A percentile compares a stretch with the other conserved stretches of the same genome.
Evolutionary conservation across 2,113 vertebrate species (phyloP).

Genomic region (Menidia beryllina): DNA sequence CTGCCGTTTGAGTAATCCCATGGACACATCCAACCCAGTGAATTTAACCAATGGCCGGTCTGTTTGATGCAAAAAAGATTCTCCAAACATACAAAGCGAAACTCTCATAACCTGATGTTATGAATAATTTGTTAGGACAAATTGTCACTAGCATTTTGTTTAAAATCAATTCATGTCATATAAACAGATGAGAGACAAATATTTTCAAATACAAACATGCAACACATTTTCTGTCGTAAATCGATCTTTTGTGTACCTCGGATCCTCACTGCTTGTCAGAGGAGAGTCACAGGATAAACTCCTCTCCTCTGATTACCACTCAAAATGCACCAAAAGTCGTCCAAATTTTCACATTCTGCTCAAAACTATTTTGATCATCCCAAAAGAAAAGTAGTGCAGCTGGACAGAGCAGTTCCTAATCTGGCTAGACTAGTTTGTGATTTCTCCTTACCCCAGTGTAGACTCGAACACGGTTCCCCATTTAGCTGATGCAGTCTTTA

Average conservation of each 20-base stretch:
- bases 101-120: too few species aligned
- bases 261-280: not conserved
- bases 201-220: not conserved
- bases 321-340: not conserved
- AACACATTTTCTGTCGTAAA: too few species aligned
- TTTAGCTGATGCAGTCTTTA: not conserved
- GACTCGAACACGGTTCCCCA: not conserved
- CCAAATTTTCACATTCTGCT: too few species aligned
- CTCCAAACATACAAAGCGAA: too few species aligned
- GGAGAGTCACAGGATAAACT: not conserved
- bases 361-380: too few species aligned
- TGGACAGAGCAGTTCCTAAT: not conserved
- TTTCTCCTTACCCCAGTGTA: not conserved
- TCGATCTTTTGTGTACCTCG: too few species aligned
- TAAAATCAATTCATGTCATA: not conserved
- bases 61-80: too few species aligned
- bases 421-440: not conserved
- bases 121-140: not conserved
- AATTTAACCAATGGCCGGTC: too few species aligned
- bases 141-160: not conserved
- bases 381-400: not conserved
- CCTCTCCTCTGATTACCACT: not conserved
- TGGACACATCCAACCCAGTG: too few species aligned
- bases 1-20: too few species aligned
- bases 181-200: not conserved